These are phyloP conservation scores for Rhopalosiphum padi DNA, from an alignment of 1,140 invertebrate genomes.

Conservation along the genomic window DNA sequence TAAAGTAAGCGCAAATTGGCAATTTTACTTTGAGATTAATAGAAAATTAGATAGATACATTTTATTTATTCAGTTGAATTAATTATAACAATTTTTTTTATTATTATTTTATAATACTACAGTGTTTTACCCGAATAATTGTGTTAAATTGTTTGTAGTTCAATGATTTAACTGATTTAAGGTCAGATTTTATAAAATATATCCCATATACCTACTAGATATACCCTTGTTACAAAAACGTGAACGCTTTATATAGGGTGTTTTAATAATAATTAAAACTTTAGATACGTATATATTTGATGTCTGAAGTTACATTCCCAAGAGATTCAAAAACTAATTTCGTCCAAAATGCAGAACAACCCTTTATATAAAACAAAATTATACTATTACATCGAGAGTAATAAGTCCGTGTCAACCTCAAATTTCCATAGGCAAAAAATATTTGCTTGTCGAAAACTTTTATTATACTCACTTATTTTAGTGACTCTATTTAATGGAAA, in stretches of 20 bases:
- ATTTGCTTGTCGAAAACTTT: background rate
- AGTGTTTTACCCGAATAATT: background rate
- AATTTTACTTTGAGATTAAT: background rate
- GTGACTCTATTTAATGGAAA: background rate
- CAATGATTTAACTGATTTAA: background rate
- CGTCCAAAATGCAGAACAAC: background rate
- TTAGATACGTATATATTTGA: background rate
- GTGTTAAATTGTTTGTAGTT: background rate
- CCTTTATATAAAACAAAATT: background rate
- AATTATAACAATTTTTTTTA: background rate
- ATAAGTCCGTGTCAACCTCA: background rate
- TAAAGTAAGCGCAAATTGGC: background rate
- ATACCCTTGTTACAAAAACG: background rate
- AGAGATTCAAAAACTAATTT: conserved; percentile 32
- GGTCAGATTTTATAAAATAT: background rate
- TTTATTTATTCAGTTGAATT: background rate
- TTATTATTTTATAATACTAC: background rate
- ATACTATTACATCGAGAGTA: background rate
- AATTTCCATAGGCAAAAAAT: background rate
- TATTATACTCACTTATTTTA: background rate
- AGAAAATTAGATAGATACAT: background rate
- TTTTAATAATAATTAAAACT: conserved; percentile 9
- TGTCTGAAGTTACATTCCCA: background rate
- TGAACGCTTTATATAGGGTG: background rate
- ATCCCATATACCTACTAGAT: background rate